phyloP scores from a whole-genome alignment of 2,888 invertebrate species.

The Andrena praecox region DNA sequence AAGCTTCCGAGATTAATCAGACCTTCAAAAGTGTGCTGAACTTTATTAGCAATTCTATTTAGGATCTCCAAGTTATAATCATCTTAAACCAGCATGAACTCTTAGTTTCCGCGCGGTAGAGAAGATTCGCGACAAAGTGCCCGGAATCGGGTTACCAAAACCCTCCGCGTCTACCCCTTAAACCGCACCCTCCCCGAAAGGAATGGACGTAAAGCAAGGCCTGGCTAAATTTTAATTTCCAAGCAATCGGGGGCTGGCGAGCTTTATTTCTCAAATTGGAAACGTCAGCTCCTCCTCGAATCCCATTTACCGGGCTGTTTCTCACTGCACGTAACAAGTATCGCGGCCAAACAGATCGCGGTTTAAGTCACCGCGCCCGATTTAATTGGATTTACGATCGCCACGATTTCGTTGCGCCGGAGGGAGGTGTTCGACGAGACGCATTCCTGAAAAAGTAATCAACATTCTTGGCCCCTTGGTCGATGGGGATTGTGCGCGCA shows the following conservation, averaged over 20 bases:
- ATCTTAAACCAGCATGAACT: too few relatives aligned
- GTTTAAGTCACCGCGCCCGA: conserved; percentile 2
- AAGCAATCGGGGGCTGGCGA: neutral
- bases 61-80: too few relatives aligned
- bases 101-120: too few relatives aligned
- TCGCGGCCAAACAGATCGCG: neutral
- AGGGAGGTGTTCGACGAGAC: neutral
- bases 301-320: neutral
- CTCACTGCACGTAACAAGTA: neutral
- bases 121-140: too few relatives aligned
- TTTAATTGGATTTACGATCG: conserved; percentile 22
- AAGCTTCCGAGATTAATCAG: too few relatives aligned
- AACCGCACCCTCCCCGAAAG: too few relatives aligned
- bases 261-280: neutral
- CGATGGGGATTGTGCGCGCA: neutral
- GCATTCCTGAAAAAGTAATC: conserved; percentile 32
- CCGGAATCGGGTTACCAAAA: too few relatives aligned
- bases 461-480: neutral
- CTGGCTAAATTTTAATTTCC: neutral
- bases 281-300: neutral
- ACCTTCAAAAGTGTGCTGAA: too few relatives aligned
- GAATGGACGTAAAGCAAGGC: neutral
- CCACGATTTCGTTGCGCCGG: conserved; percentile 1
- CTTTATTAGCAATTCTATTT: too few relatives aligned
- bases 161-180: too few relatives aligned